Base-by-base conservation (phyloP, 1,140 invertebrate genomes). In the Drosophila biarmipes region DNA sequence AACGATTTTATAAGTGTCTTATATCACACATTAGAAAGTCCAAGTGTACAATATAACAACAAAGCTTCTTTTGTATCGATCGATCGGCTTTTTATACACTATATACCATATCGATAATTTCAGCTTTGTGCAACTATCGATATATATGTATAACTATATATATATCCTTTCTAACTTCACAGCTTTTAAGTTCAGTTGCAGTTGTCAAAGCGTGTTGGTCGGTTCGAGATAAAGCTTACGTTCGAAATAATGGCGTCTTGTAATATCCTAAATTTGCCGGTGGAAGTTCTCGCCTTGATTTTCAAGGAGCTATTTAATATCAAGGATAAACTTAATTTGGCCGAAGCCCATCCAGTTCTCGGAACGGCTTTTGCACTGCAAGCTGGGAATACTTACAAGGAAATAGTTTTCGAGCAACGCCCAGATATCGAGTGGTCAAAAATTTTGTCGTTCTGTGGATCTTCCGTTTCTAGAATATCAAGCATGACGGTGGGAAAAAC, bases 321-420 rank as follows among this genome's bases (percentile, higher is more conserved):
- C 11, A 24, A 24, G 12, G 52, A 62, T n/a, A 56, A 56, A 15
- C n/a, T 62, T 0, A 62, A 54, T 24, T 11, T 62, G n/a, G 59
- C 37, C 4, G 11, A 43, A 2, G 12, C 38, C 7, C 37, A 62
- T 42, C 0, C 11, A 21, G 10, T 27, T 15, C 52, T 62, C 11
- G 51, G 37, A 34, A 27, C 17, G 1, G 52, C 37, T 10, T 62
- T 43, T 19, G 52, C n/a, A 8, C 0, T 56, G 0, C 17, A 56
- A 12, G 29, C 10, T 11, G 3, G 14, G 0, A 6, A 35, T 4
- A 35, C 0, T 6, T 59, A 34, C 14, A 27, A 35, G n/a, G 6
- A 21, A 1, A 64, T 64, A 4, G 4, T 6, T 8, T 19, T 64
- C 11, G 31, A 4, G 6, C 2, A 29, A 2, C 55, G 10, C 8